These are phyloP conservation scores for Drosophila bipectinata DNA, from an alignment of 1,140 invertebrate species.

Conservation along the genomic window DNA sequence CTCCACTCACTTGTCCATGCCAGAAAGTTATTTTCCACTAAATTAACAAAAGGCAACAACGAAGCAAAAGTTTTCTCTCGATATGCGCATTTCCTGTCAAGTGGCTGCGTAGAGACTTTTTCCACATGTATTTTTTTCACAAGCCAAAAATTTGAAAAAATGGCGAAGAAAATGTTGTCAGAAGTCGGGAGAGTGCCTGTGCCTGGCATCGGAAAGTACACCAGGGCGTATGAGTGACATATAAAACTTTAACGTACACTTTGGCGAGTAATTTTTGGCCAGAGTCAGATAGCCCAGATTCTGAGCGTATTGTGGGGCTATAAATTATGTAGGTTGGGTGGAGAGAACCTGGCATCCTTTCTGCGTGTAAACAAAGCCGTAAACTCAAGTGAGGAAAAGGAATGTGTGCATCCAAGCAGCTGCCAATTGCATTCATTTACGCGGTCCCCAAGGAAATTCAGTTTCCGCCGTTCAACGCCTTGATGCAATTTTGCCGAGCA, in stretches of 20 bases:
- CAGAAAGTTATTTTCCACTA: constrained; percentile 71
- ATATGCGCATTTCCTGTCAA: constrained; percentile 63
- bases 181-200: constrained; percentile 23
- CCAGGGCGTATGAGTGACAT: constrained; percentile 72
- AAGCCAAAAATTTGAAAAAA: constrained; percentile 50
- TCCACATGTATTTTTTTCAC: constrained; percentile 14
- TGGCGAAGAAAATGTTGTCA: constrained; percentile 21
- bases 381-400: constrained; percentile 29
- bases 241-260: constrained; percentile 72
- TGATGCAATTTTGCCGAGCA: constrained; percentile 40
- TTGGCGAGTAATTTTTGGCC: constrained; percentile 52
- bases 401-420: constrained; percentile 5
- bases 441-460: constrained; percentile 47
- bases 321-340: constrained; percentile 60
- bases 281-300: constrained; percentile 20
- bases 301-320: constrained; percentile 17
- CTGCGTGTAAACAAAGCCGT: constrained; percentile 53
- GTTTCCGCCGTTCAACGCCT: constrained; percentile 49
- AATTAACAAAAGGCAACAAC: constrained; percentile 59
- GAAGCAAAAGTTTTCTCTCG: constrained; percentile 36
- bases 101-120: constrained; percentile 49
- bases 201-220: constrained; percentile 52
- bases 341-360: constrained; percentile 38
- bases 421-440: constrained; percentile 64
- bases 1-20: constrained; percentile 17